Base-by-base conservation (phyloP, 2,797 vertebrate genomes). In the Myotis findleyi region DNA sequence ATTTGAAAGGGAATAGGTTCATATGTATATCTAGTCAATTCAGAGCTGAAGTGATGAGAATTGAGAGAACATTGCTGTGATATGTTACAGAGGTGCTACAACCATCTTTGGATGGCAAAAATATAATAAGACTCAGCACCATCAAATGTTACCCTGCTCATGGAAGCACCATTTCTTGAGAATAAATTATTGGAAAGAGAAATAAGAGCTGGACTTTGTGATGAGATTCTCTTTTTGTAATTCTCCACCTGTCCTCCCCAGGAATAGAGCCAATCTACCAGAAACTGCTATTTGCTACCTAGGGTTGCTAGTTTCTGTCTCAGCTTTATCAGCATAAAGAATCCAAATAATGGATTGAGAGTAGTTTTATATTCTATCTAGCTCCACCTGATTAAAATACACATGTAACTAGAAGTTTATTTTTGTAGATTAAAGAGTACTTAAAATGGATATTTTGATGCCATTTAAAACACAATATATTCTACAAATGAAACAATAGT, bases 361-460 rank as follows among this genome's bases (percentile, higher is more conserved):
- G 7, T 25, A 95, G 27, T 49, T 77, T 4, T 30, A 94, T 36
- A 3, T 95, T 96, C 51, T 93, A 47, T 86, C 87, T 97, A 89
- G 7, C 6, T 18, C 7, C 1, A 90, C 27, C 5, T 80, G 20
- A 96, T 47, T 62, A 72, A 95, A 95, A 87, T 21, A 95, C 9
- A 79, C 11, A 91, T 79, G 49, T 84, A 91, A 86, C 87, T 71
- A 90, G 20, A 96, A 69, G 0, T 59, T 62, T 96, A 93, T 66
- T 89, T 84, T 14, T 93, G 1, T 57, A 44, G 66, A 55, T 94
- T 94, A 91, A 95, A 85, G n/a, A 75, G 18, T 55, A 87, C 81
- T 84, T 95, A 92, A 94, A 86, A 8, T 90, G 36, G 51, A 79
- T 89, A 91, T 84, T 93, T 96, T 96, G 36, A 90, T 80, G 36